These are phyloP conservation scores for Rotaria magnacalcarata DNA, from an alignment of 2,888 invertebrate genomes.

Conservation along the genomic window DNA sequence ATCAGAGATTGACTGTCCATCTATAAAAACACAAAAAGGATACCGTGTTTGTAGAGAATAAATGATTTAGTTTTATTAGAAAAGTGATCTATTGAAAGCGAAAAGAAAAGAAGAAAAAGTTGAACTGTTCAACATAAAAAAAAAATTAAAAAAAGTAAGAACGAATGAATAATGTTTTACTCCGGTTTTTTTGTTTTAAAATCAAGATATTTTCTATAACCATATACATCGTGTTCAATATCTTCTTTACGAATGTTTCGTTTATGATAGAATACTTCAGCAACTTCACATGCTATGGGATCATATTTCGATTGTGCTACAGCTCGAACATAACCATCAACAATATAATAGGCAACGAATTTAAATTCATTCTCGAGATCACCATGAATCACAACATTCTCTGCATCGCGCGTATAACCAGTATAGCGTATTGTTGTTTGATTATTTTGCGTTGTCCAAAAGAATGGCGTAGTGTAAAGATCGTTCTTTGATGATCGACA, in stretches of 20 bases:
- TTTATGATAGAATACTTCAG: constrained; percentile 25
- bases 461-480: background rate
- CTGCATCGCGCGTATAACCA: background rate
- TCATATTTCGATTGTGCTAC: constrained; percentile 21
- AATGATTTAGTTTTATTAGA: background rate
- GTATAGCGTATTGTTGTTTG: constrained; percentile 24
- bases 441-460: constrained; percentile 34
- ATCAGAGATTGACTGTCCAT: background rate
- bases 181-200: constrained; percentile 20
- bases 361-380: constrained; percentile 29
- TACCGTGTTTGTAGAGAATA: too few relatives aligned
- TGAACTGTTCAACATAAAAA: background rate
- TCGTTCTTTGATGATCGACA: background rate
- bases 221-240: constrained; percentile 6
- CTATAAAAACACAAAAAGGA: background rate
- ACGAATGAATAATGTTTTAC: background rate
- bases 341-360: constrained; percentile 3
- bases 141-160: background rate
- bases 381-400: constrained; percentile 21
- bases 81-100: background rate
- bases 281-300: constrained; percentile 24
- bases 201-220: constrained; percentile 33
- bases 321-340: constrained; percentile 33
- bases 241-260: constrained; percentile 36
- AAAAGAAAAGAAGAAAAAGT: background rate